Percentiles rank a stretch among this genome's conserved stretches.
Conservation (phyloP, 53 echinoderm and acorn worm genomes). For the Stichopus horrens region DNA sequence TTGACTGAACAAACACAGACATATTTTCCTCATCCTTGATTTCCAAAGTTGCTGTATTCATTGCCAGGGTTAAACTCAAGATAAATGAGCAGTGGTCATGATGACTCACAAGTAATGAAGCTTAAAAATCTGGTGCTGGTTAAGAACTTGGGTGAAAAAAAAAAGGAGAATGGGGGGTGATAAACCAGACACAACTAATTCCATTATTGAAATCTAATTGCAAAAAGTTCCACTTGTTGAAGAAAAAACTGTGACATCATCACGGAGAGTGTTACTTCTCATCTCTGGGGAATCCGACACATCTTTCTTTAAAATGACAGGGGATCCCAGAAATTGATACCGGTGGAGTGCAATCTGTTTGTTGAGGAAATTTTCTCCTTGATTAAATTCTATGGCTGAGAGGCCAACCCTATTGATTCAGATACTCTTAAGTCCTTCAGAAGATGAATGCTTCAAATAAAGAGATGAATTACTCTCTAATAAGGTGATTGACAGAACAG, state of each 20-base stretch:
- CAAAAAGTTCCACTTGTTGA: slow-evolving; percentile 45
- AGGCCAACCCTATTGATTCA: slow-evolving; percentile 36
- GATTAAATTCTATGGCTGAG: slow-evolving; percentile 39
- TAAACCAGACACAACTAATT: slow-evolving; percentile 48
- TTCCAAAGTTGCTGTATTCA: slow-evolving; percentile 34
- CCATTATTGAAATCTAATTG: slow-evolving; percentile 50
- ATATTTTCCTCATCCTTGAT: slow-evolving; percentile 47
- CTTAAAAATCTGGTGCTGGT: slow-evolving; percentile 11
- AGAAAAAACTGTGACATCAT: slow-evolving; percentile 13
- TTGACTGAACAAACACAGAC: slow-evolving; percentile 49
- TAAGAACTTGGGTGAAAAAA: neutral
- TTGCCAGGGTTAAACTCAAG: slow-evolving; percentile 30
- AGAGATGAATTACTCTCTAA: slow-evolving; percentile 12
- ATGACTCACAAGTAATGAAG: slow-evolving; percentile 42
- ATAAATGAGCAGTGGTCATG: slow-evolving; percentile 43
- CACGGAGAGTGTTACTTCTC: neutral
- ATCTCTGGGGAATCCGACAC: neutral
- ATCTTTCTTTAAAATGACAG: slow-evolving; percentile 14
- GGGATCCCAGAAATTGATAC: slow-evolving; percentile 20
- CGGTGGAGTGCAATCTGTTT: neutral
- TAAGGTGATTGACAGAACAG: neutral
- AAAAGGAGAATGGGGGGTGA: slow-evolving; percentile 11
- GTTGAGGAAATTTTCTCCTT: slow-evolving; percentile 7
- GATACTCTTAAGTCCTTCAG: slow-evolving; percentile 21
- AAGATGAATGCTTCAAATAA: slow-evolving; percentile 25